Base-by-base conservation (phyloP, 2,797 vertebrate genomes). In the Sebastes miniatus region DNA sequence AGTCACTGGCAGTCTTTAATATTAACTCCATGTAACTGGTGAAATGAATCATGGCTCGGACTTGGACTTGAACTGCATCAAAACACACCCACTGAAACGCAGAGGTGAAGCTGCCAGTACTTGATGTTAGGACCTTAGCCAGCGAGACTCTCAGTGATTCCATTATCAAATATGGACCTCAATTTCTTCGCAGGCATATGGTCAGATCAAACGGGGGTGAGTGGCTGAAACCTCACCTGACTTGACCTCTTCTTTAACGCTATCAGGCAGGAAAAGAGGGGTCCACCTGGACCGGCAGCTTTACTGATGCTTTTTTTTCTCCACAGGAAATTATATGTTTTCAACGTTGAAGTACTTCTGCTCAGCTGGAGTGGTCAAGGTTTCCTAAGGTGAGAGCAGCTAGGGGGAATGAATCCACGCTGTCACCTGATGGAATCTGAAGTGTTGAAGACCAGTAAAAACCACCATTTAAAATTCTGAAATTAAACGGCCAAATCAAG, bases 101-200 rank as follows among this genome's bases (percentile, higher is more conserved):
- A 68, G 52, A 4, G 18, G 27, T 29, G 62, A 73, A 58, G 36
- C 59, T 58, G 61, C n/a, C 61, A 63, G 22, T 25, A 65, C 54
- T 71, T 68, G 61, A 73, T 77, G 65, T 77, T n/a, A 43, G 39
- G 73, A 61, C 27, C 65, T 62, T 18, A 52, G 61, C 62, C 47
- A 76, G 71, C 0, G 27, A 77, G 13, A 11, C 39, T 56, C 24
- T 65, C n/a, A 56, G 8, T 56, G 34, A 72, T 67, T 56, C 34
- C 54, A 69, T 77, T 47, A 77, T 77, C 63, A 66, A 70, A 82
- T 36, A 54, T 27, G 24, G 16, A 64, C 61, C 57, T 79, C 8
- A 50, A 67, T 73, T 75, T 76, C 71, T 65, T 80, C 3, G 18
- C 59, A 43, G 57, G 65, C 39, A 31, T 66, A 29, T 16, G 59